Percentiles rank a stretch among this genome's conserved stretches.
These are phyloP conservation scores for Labeo calbasu DNA, from an alignment of 2,797 vertebrate species.

Conservation along the genomic window DNA sequence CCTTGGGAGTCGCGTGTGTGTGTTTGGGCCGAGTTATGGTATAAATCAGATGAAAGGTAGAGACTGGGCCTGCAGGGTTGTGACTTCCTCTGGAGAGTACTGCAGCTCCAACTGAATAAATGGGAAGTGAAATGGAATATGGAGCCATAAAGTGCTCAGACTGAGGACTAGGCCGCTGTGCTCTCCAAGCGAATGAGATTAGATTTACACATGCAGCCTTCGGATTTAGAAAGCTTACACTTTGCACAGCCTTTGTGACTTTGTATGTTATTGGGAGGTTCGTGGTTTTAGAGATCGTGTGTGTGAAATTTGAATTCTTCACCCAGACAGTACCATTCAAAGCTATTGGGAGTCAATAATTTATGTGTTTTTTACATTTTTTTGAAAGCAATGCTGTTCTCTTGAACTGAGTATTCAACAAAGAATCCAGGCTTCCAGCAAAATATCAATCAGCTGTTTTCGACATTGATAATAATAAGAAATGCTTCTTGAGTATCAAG, in stretches of 20 bases:
- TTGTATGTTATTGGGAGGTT: conserved; percentile 10
- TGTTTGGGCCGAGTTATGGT: conserved; percentile 77
- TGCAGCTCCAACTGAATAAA: conserved; percentile 77
- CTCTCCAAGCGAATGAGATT: conserved; percentile 74
- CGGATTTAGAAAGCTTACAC: conserved; percentile 26
- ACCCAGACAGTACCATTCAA: not conserved
- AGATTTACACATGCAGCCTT: conserved; percentile 74
- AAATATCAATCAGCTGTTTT: not conserved
- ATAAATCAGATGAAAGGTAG: conserved; percentile 72
- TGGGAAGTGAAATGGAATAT: conserved; percentile 82
- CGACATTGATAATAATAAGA: not conserved
- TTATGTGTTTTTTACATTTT: too few relatives aligned
- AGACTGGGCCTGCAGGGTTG: conserved; percentile 59
- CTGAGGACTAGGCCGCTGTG: conserved; percentile 70
- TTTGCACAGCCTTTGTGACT: conserved; percentile 1
- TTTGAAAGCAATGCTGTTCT: too few relatives aligned
- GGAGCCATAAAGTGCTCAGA: conserved; percentile 76
- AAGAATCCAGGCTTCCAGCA: not conserved
- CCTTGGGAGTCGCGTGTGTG: conserved; percentile 68
- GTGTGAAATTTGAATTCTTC: not conserved
- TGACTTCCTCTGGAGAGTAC: conserved; percentile 73
- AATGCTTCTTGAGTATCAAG: not conserved
- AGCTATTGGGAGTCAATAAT: not conserved
- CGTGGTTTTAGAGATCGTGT: not conserved
- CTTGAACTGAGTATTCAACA: not conserved